phyloP scores from a whole-genome alignment of 2,797 vertebrate genomes.

The Melopsittacus undulatus region DNA sequence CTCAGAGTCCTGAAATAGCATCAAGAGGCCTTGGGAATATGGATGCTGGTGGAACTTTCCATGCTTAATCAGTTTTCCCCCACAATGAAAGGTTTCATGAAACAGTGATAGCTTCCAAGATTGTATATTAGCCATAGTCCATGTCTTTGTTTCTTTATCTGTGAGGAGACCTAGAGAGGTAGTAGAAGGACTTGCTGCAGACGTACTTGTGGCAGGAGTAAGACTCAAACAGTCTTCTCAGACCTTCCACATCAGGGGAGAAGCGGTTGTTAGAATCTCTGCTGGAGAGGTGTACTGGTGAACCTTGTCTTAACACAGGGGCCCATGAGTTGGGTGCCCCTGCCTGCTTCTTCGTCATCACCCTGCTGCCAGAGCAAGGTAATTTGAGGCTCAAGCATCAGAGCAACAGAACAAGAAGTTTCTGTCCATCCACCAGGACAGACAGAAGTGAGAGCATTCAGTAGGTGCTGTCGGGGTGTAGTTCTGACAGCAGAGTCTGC shows the following conservation, averaged over 20 bases:
- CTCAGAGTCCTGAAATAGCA: not conserved
- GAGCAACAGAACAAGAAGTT: not conserved
- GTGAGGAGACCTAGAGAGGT: not conserved
- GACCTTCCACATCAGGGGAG: not conserved
- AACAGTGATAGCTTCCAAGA: not conserved
- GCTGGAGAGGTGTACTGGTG: not conserved
- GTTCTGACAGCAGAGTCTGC: not conserved
- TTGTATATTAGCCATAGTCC: not conserved
- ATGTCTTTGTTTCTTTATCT: not conserved
- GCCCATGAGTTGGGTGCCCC: fast-evolving
- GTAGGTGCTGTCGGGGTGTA: fast-evolving
- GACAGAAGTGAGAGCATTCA: fast-evolving
- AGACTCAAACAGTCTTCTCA: not conserved
- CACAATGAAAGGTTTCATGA: not conserved
- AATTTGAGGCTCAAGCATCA: not conserved
- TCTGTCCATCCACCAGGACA: fast-evolving
- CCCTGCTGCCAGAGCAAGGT: fast-evolving
- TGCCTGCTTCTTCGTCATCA: not conserved
- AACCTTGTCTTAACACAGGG: not conserved
- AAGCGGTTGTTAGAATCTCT: not conserved
- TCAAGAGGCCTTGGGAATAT: not conserved
- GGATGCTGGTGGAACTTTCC: not conserved
- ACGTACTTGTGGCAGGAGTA: not conserved
- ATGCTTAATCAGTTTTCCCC: not conserved
- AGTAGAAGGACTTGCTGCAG: not conserved